phyloP scores from a whole-genome alignment of 2,888 invertebrate genomes.

The Blastobasis adustella region DNA sequence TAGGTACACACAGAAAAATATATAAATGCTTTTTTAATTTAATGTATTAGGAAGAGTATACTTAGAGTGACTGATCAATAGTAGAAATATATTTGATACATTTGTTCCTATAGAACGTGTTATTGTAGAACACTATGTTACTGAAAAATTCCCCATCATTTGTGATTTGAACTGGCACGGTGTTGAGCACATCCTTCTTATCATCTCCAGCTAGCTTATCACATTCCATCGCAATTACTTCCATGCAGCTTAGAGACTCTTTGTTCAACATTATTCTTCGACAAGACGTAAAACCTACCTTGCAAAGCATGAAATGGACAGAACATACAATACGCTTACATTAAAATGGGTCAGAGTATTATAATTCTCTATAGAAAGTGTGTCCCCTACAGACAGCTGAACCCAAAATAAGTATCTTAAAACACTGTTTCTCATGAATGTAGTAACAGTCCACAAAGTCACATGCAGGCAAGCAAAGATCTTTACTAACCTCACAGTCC shows the following conservation, averaged over 20 bases:
- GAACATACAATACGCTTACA: conserved; percentile 74
- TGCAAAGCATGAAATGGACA: conserved; percentile 67
- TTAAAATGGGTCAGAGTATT: conserved; percentile 78
- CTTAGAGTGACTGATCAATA: conserved; percentile 48
- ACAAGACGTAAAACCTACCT: conserved; percentile 49
- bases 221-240: conserved; percentile 41
- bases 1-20: conserved; percentile 24
- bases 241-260: conserved; percentile 35
- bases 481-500: conserved; percentile 32
- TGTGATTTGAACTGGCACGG: conserved; percentile 49
- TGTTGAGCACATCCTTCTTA: conserved; percentile 46
- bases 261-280: conserved; percentile 46
- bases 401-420: conserved; percentile 42
- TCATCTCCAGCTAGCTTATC: conserved; percentile 31
- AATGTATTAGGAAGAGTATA: conserved; percentile 9
- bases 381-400: conserved; percentile 55
- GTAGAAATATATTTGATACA: conserved; percentile 76
- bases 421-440: conserved; percentile 62
- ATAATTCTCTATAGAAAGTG: conserved; percentile 72
- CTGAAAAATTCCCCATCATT: conserved; percentile 59
- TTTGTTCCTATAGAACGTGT: conserved; percentile 64
- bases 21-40: conserved; percentile 10
- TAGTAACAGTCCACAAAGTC: conserved; percentile 44
- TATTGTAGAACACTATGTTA: conserved; percentile 58
- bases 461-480: conserved; percentile 39